These are phyloP conservation scores for Entomobrya proxima DNA, from an alignment of 2,888 invertebrate species.

Conservation along the genomic window DNA sequence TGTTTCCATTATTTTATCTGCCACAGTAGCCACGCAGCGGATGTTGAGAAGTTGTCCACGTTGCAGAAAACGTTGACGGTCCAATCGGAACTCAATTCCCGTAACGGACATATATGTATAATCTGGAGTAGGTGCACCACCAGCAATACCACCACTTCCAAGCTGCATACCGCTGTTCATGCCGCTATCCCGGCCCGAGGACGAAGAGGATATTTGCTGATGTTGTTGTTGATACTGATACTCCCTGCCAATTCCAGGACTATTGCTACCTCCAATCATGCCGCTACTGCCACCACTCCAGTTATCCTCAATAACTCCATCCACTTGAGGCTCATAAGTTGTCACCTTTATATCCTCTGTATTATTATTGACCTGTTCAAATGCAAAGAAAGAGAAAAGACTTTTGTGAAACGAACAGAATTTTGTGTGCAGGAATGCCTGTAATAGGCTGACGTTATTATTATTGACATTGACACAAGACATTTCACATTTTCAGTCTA, in stretches of 20 bases:
- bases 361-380: slow-evolving; percentile 62
- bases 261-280: slow-evolving; percentile 40
- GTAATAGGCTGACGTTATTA: slow-evolving; percentile 19
- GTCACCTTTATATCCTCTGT: slow-evolving; percentile 63
- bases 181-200: slow-evolving; percentile 32
- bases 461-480: slow-evolving; percentile 56
- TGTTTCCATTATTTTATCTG: slow-evolving; percentile 65
- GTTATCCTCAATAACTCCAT: slow-evolving; percentile 58
- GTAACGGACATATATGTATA: slow-evolving; percentile 64
- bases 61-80: slow-evolving; percentile 56
- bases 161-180: slow-evolving; percentile 18
- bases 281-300: slow-evolving; percentile 33
- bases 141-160: neutral
- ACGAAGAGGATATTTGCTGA: slow-evolving; percentile 64
- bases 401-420: neutral
- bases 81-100: slow-evolving; percentile 66
- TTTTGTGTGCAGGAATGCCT: neutral
- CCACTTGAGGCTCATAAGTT: slow-evolving; percentile 59
- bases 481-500: slow-evolving; percentile 10
- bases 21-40: slow-evolving; percentile 64
- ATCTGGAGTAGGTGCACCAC: neutral
- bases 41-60: slow-evolving; percentile 61
- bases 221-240: slow-evolving; percentile 64
- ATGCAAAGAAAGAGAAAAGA: slow-evolving; percentile 16
- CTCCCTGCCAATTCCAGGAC: slow-evolving; percentile 54